These are phyloP conservation scores for Fragum sueziense DNA, from an alignment of 2,888 invertebrate genomes.

Conservation along the genomic window DNA sequence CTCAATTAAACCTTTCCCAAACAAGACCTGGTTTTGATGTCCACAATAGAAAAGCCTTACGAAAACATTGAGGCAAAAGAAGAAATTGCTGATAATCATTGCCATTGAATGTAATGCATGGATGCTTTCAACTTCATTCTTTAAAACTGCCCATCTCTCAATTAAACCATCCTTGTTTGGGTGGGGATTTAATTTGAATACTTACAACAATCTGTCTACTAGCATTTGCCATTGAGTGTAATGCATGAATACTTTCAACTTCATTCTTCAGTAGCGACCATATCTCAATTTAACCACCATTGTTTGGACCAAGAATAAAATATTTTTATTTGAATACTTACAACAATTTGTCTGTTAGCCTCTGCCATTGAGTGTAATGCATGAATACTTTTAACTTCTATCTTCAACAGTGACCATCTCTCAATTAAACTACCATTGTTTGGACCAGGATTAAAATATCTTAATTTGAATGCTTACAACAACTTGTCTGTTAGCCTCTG, in stretches of 20 bases:
- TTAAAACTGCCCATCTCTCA: constrained; percentile 72
- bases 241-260: constrained; percentile 68
- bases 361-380: constrained; percentile 63
- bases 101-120: constrained; percentile 64
- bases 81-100: too few relatives aligned
- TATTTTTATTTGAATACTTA: too few relatives aligned
- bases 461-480: constrained; percentile 64
- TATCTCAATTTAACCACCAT: too few relatives aligned
- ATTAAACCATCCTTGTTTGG: too few relatives aligned
- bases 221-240: constrained; percentile 58
- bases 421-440: too few relatives aligned
- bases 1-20: too few relatives aligned
- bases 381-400: constrained; percentile 71
- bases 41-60: too few relatives aligned
- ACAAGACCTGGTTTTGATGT: too few relatives aligned
- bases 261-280: constrained; percentile 73
- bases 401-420: constrained; percentile 71
- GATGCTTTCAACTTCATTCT: constrained; percentile 71
- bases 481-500: constrained; percentile 37
- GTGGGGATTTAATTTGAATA: too few relatives aligned
- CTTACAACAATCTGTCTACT: neutral
- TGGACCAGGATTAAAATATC: too few relatives aligned
- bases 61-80: too few relatives aligned
- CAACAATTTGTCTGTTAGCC: neutral
- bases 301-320: too few relatives aligned